Conservation (phyloP, 2,113 vertebrate genomes). For the Notothenia coriiceps region DNA sequence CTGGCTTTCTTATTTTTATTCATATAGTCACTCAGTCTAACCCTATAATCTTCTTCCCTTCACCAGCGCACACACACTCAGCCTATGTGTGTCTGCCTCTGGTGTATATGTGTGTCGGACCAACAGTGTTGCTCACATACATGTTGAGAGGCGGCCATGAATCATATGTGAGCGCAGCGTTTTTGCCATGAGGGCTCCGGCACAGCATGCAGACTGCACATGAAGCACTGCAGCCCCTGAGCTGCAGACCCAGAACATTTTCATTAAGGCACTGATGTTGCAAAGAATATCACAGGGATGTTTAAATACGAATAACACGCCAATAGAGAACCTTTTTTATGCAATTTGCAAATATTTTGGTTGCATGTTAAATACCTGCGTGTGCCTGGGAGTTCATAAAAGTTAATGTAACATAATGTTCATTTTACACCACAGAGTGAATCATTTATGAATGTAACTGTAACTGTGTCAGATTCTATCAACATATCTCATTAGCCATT, state of each 20-base stretch:
- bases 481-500: slow-evolving; percentile 20
- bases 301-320: slow-evolving; percentile 5
- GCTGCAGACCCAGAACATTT: slow-evolving; percentile 53
- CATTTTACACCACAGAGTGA: slow-evolving; percentile 11
- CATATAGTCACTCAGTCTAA: slow-evolving; percentile 61
- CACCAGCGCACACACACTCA: slow-evolving; percentile 11
- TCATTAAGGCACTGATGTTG: slow-evolving; percentile 7
- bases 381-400: background rate
- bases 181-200: slow-evolving; percentile 34
- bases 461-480: slow-evolving; percentile 16
- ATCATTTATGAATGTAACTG: slow-evolving; percentile 26
- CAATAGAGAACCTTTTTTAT: background rate
- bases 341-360: slow-evolving; percentile 3
- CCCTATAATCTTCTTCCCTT: slow-evolving; percentile 66
- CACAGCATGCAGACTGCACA: slow-evolving; percentile 23
- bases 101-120: slow-evolving; percentile 18
- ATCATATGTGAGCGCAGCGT: slow-evolving; percentile 43
- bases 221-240: slow-evolving; percentile 5
- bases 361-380: background rate
- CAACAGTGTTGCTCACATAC: slow-evolving; percentile 34
- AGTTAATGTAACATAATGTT: slow-evolving; percentile 2
- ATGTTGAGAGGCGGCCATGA: slow-evolving; percentile 40
- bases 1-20: slow-evolving; percentile 66
- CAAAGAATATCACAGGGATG: slow-evolving; percentile 23
- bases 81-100: slow-evolving; percentile 21